Evolutionary conservation across 1,140 invertebrate genomes (phyloP), one percentile per base, ranked within the genome.

Genomic region (Monochamus saltuarius): DNA sequence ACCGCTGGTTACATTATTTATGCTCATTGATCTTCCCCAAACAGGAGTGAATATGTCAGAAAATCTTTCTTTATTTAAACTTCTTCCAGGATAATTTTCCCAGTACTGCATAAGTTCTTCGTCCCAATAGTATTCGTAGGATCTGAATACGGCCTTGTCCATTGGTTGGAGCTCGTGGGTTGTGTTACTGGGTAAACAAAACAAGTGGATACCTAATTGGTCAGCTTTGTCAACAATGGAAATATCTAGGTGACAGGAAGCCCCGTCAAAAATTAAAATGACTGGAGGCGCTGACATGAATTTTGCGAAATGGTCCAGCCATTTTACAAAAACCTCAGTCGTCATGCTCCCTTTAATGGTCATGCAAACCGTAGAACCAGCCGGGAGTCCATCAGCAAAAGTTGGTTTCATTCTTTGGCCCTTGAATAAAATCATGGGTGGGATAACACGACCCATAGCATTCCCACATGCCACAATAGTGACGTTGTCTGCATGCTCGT

Each of bases 111-210:
- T 36, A 19, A 64, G 46, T 42, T 64, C 39, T 34, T 60, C 19
- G 34, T 61, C 58, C 40, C 54, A 61, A 47, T 59, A 34, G 19
- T 7, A 16, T 56, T 64, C 54, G 22, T 56, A 61, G 35, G 38
- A 54, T 13, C 56, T 0, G 55, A 70, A 71, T 2, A 75, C 71
- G 8, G 67, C 39, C 66, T 75, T 78, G 59, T 77, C 72, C 13
- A 79, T 59, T 0, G 73, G 77, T 56, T 79, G 75, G 2, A 78
- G 56, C 64, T 78, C 75, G 64, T 78, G 76, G 1, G 72, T 78
- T 0, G 73, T 77, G 43, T 77, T 78, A 10, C 61, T 67, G 29
- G 75, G 74, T 40, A 77, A 63, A 52, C 74, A 77, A 38, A 75
- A 75, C 10, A 78, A 53, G 13, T 51, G 56, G 50, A 78, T 75